Evolutionary conservation across 2,113 vertebrate species (phyloP), one percentile per base, ranked within the genome.

Genomic region (Tretioscincus oriximinensis): DNA sequence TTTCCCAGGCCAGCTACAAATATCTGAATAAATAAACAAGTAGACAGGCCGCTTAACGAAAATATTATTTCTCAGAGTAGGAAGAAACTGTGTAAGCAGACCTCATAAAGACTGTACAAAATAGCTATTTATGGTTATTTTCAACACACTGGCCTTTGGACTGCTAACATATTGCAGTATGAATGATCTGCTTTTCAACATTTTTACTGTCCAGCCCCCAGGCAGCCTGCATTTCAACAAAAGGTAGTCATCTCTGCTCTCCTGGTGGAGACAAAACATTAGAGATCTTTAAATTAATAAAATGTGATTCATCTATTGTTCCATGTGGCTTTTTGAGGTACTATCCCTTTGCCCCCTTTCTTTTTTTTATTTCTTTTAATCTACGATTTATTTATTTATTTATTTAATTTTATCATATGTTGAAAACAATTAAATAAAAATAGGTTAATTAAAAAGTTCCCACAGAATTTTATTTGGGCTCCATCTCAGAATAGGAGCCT

Each of bases 201-300:
- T 26, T 60, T 1, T 67, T 5, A 29, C 28, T 11, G 18, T 5
- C 29, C 16, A 41, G 16, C 29, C 16, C 9, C 26, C 22, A 41
- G 5, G 31, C 21, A 76, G 4, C 5, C 20, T 26, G 68, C 10
- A 31, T 81, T 66, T 49, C 78, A 26, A 80, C 81, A 35, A 49
- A 79, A 76, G 73, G 76, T 63, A 70, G 7, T 80, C 35, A 63
- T 58, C 88, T 72, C 51, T 54, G 84, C 80, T 8, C 85, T 83
- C 88, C 90, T 90, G 92, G 88, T 90, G 92, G 89, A 78, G 73
- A 77, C 1, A 22, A 21, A 10, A 47, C 26, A 31, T 70, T 84
- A 5, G 11, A 61, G 61, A 28, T 1, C 3, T 20, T 60, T 14
- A 7, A 6, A 54, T 12, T 54, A 14, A 6, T n/a, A 14, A 54